These are phyloP conservation scores for Lathamus discolor DNA, from an alignment of 2,113 vertebrate species.

Conservation along the genomic window DNA sequence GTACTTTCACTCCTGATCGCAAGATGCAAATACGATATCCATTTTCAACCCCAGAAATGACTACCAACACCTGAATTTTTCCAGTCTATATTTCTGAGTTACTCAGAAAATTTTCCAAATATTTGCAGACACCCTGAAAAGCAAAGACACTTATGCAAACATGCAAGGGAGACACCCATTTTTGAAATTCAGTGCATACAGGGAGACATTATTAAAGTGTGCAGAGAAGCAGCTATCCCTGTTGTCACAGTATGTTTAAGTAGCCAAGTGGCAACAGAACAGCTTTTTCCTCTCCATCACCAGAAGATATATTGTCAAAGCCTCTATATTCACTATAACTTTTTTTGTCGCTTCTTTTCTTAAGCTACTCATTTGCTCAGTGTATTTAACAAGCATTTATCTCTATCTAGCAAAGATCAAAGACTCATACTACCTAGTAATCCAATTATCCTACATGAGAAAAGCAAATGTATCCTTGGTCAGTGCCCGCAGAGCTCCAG, in stretches of 20 bases:
- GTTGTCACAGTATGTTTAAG: not conserved
- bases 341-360: conserved; percentile 45
- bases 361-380: conserved; percentile 42
- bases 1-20: not conserved
- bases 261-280: not conserved
- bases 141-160: not conserved
- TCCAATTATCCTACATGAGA: conserved; percentile 64
- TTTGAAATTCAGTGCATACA: not conserved
- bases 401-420: conserved; percentile 72
- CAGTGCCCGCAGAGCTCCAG: conserved; percentile 44
- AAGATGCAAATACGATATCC: not conserved
- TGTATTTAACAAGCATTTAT: conserved; percentile 60
- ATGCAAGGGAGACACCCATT: not conserved
- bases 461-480: conserved; percentile 69
- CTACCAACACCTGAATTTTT: not conserved
- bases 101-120: not conserved
- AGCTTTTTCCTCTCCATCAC: not conserved
- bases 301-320: conserved; percentile 3
- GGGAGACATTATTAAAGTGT: not conserved
- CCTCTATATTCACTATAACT: not conserved
- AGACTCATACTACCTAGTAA: conserved; percentile 60
- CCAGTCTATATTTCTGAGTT: not conserved
- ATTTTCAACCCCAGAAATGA: not conserved
- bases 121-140: not conserved
- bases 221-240: not conserved